These are phyloP conservation scores for Agonopterix alstromeriana DNA, from an alignment of 2,888 invertebrate genomes.

Conservation along the genomic window DNA sequence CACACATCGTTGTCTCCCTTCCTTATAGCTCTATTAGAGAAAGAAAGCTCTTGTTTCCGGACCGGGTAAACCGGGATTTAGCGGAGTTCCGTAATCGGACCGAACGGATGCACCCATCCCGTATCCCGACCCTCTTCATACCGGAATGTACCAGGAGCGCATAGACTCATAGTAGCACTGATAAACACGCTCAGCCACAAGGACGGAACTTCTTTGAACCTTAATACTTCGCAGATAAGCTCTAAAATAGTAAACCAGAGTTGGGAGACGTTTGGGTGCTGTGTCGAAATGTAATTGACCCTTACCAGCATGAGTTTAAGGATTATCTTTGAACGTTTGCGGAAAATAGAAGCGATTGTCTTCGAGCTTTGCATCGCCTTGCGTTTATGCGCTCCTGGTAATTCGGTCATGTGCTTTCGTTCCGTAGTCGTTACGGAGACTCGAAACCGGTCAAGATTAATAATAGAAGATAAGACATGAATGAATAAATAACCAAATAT, in stretches of 20 bases:
- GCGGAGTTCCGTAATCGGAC: constrained; percentile 14
- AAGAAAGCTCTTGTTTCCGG: no score
- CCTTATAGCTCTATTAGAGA: no score
- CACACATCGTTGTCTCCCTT: no score
- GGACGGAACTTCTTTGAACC: no score
- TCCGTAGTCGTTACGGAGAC: constrained; percentile 25
- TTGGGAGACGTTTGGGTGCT: no score
- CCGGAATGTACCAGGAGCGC: constrained; percentile 33
- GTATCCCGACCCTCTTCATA: constrained; percentile 40
- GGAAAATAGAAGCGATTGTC: neutral
- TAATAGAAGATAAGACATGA: no score
- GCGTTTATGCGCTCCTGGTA: constrained; percentile 30
- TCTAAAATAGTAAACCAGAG: no score
- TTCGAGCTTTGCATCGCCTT: neutral
- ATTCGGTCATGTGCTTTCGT: constrained; percentile 39
- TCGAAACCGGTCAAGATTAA: neutral
- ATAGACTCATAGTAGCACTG: constrained; percentile 13
- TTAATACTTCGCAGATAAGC: no score
- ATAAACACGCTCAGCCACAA: no score
- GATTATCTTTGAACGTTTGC: neutral
- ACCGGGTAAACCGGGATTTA: neutral
- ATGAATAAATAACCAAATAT: no score
- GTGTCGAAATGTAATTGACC: constrained; percentile 3
- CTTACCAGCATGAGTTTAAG: constrained; percentile 8
- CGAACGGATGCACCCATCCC: constrained; percentile 20